These are phyloP conservation scores for Heliconius sara DNA, from an alignment of 2,888 invertebrate species.

Conservation along the genomic window DNA sequence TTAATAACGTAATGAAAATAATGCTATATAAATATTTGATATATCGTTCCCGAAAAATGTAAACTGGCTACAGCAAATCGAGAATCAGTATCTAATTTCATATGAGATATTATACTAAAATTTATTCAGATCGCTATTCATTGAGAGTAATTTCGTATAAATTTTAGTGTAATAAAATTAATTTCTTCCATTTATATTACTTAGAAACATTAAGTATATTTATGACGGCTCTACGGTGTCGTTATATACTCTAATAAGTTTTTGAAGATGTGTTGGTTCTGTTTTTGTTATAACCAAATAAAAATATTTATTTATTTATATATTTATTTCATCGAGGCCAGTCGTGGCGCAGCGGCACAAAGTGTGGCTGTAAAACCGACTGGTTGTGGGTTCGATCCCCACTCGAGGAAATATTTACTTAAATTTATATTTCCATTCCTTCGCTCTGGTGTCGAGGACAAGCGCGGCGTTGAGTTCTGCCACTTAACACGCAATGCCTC, in stretches of 20 bases:
- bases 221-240: constrained; percentile 1
- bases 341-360: too few species aligned
- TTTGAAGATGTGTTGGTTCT: neutral
- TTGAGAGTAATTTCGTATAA: constrained; percentile 21
- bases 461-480: too few species aligned
- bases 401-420: too few species aligned
- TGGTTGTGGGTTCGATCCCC: too few species aligned
- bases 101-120: constrained; percentile 34
- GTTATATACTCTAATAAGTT: constrained; percentile 7
- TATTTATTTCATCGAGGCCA: too few species aligned
- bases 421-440: too few species aligned
- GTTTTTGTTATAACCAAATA: neutral
- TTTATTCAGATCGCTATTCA: constrained; percentile 32
- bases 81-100: constrained; percentile 38
- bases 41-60: constrained; percentile 16
- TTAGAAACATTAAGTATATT: constrained; percentile 22
- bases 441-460: too few species aligned
- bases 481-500: too few species aligned
- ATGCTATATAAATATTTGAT: neutral
- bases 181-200: constrained; percentile 17
- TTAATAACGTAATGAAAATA: neutral
- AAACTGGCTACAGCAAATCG: constrained; percentile 38
- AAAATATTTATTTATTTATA: too few species aligned
- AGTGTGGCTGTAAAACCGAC: too few species aligned
- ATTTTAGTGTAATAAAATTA: constrained; percentile 30